phyloP scores from a whole-genome alignment of 2,113 vertebrate species.

The Coreoperca whiteheadi region DNA sequence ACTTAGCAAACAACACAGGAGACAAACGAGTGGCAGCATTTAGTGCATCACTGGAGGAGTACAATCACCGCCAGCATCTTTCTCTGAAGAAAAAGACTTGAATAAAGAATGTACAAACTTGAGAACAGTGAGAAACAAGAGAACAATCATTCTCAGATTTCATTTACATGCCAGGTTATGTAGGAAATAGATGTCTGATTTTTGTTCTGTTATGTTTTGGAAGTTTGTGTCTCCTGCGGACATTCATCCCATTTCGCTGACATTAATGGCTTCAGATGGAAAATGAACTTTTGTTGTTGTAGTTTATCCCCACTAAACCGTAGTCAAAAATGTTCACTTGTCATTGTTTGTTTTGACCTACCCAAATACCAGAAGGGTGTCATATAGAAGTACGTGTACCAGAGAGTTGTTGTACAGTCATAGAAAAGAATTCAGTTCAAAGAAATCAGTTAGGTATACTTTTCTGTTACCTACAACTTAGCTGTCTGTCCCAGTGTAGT shows the following conservation, averaged over 20 bases:
- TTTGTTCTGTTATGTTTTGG: background rate
- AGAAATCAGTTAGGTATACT: background rate
- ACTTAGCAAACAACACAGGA: conserved; percentile 40
- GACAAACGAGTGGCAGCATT: conserved; percentile 20
- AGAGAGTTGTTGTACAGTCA: background rate
- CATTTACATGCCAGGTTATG: conserved; percentile 20
- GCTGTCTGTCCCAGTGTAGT: background rate
- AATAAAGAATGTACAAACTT: conserved; percentile 68
- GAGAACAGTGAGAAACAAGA: conserved; percentile 40
- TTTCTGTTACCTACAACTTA: conserved; percentile 3
- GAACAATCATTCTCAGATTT: conserved; percentile 40
- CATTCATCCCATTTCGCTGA: conserved; percentile 8
- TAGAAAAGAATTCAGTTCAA: conserved; percentile 4
- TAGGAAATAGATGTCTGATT: background rate
- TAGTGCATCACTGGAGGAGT: background rate
- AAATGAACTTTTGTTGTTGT: background rate
- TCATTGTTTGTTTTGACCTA: background rate
- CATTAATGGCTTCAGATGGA: background rate
- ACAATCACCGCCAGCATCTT: background rate
- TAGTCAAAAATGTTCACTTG: background rate
- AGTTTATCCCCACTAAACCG: background rate
- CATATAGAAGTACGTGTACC: background rate
- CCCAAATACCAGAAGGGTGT: background rate
- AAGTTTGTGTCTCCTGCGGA: conserved; percentile 6
- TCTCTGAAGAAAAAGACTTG: conserved; percentile 30